Evolutionary conservation across 2,113 vertebrate species (phyloP).

Genomic region (Ophiodon elongatus): DNA sequence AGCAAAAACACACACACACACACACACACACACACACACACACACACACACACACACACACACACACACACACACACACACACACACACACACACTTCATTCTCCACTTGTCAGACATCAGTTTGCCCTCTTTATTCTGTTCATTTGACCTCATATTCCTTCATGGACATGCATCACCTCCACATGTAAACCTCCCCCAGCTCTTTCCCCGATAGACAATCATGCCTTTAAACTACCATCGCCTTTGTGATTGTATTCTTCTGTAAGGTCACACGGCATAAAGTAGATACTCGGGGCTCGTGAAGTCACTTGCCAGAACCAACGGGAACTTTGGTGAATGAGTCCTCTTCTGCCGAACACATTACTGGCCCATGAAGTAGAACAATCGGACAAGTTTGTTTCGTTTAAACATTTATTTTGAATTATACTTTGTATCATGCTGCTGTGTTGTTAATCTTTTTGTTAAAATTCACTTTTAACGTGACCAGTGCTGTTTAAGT

Average conservation of each 20-base stretch:
- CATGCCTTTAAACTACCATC: constrained; percentile 18
- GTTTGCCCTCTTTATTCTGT: constrained; percentile 18
- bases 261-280: not conserved
- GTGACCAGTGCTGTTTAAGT: not conserved
- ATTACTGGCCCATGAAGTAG: not conserved
- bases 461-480: not conserved
- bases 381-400: not conserved
- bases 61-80: constrained; percentile 24
- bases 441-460: not conserved
- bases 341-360: not conserved
- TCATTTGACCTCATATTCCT: constrained; percentile 35
- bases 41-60: constrained; percentile 1
- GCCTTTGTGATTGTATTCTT: not conserved
- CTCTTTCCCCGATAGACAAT: constrained; percentile 24
- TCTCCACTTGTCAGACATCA: constrained; percentile 16
- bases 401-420: not conserved
- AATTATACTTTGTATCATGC: no score
- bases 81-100: not conserved
- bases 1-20: not conserved
- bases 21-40: not conserved
- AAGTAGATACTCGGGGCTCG: not conserved
- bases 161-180: constrained; percentile 16
- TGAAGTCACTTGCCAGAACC: not conserved
- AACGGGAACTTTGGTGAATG: not conserved
- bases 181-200: not conserved